phyloP scores from a whole-genome alignment of 2,113 vertebrate species.

The Microcebus ravelobensis region DNA sequence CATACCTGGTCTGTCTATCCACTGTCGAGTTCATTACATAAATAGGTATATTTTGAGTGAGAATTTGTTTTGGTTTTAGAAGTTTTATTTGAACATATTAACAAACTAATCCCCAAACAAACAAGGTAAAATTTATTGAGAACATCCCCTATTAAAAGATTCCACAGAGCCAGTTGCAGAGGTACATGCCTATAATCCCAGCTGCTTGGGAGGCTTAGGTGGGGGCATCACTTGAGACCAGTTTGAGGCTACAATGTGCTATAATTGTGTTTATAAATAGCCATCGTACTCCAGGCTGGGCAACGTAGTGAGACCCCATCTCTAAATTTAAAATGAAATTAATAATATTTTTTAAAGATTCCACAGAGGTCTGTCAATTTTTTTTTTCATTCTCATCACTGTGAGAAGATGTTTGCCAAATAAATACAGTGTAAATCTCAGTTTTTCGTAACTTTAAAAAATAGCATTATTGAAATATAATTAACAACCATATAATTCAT shows the following conservation, averaged over 20 bases:
- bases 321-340: too few species aligned
- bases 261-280: too few species aligned
- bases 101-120: conserved; percentile 27
- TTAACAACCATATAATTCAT: neutral
- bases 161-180: neutral
- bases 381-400: conserved; percentile 40
- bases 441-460: conserved; percentile 41
- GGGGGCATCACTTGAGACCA: too few species aligned
- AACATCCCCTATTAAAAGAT: neutral
- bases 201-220: too few species aligned
- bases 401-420: neutral
- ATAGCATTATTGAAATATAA: conserved; percentile 43
- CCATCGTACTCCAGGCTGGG: too few species aligned
- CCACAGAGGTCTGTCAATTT: neutral
- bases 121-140: conserved; percentile 30
- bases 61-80: conserved; percentile 35
- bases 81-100: conserved; percentile 43
- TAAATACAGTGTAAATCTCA: neutral
- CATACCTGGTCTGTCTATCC: neutral
- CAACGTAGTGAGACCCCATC: too few species aligned
- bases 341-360: neutral
- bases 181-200: too few species aligned
- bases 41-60: conserved; percentile 36
- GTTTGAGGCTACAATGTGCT: too few species aligned
- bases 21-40: neutral